Base-by-base conservation (phyloP, 1,140 invertebrate genomes). In the Arctopsyche grandis region DNA sequence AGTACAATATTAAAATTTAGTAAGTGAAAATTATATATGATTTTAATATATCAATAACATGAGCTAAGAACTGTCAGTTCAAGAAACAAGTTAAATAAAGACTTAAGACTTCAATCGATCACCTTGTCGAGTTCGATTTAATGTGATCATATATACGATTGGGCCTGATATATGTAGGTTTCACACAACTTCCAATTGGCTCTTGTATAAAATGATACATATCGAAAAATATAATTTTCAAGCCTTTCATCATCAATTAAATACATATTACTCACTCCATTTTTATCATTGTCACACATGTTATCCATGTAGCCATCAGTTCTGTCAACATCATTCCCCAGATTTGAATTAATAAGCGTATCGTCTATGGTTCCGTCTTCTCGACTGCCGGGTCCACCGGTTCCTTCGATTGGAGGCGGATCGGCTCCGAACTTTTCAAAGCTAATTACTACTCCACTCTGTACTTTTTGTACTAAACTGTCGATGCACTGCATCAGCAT, bases 401-500 rank as follows among this genome's bases (percentile, higher is more conserved):
- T 87, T 69, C 86, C 89, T 79, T 89, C 88, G 0, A 95, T 84
- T 0, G 92, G 91, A 0, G 92, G 92, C 0, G 96, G 96, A 86
- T 98, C 97, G 0, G 95, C 93, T 0, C 96, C 97, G 80, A 96
- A 94, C 88, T 98, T 98, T 87, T 99, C 98, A 87, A 99, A 99
- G 86, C 98, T 96, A 77, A 99, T 95, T 1, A 99, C 97, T 22
- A 99, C 98, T 0, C 98, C 98, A 83, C 95, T 97, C 86, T 99
- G 98, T 10, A 99, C 96, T 89, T 99, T 99, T 85, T 98, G 96
- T 9, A 99, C 97, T 43, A 99, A 89, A 83, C 96, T 98, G 86
- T 99, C 98, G 77, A 99, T 94, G 84, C 97, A 98, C 84, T 98
- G 96, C 91, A 97, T 95, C 83, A 99, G 89, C 93, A 98, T 97